Base-by-base conservation (phyloP, 1,140 invertebrate genomes). In the Tetramorium alpestre region DNA sequence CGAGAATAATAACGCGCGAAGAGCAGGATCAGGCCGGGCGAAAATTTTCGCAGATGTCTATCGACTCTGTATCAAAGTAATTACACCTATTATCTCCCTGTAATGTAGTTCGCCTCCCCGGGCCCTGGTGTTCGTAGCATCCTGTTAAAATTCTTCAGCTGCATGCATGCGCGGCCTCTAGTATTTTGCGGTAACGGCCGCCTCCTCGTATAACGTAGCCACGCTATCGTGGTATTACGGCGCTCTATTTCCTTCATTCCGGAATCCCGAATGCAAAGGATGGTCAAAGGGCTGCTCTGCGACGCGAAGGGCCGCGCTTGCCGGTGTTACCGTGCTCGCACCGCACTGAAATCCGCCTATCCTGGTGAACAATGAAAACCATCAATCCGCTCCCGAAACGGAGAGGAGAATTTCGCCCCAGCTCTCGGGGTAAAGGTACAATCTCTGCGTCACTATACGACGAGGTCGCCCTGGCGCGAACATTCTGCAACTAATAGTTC, bases 301-400 rank as follows among this genome's bases (percentile, higher is more conserved):
- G 87, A 91, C 88, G 85, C 81, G 75, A 58, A 87, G 81, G 58
- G 76, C 85, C 85, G 82, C 85, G 80, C 73, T 89, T 82, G 86
- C 56, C 80, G 75, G 76, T 65, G 80, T 72, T 84, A 70, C 18
- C 89, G 87, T 89, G 87, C 87, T 92, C 56, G 84, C 76, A 82
- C 88, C 64, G 65, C 77, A 75, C 81, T 77, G 89, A 92, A 93
- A 89, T 91, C 91, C 88, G 67, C 78, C 85, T 87, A 89, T 92
- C 87, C 88, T 65, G 73, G 85, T 89, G 89, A 94, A 92, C 92
- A 93, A 93, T 93, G 91, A 93, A 92, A 93, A 91, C 88, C 92
- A 92, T 94, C 91, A 91, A 94, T 93, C 90, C 88, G 82, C 75
- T 72, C 69, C 60, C 60, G 88, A 90, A 92, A 92, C 67, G 81